A percentile compares a stretch with the other conserved stretches of the same genome.
These are phyloP conservation scores for Nyleta sp. DNA, from an alignment of 2,888 invertebrate species.

Conservation along the genomic window DNA sequence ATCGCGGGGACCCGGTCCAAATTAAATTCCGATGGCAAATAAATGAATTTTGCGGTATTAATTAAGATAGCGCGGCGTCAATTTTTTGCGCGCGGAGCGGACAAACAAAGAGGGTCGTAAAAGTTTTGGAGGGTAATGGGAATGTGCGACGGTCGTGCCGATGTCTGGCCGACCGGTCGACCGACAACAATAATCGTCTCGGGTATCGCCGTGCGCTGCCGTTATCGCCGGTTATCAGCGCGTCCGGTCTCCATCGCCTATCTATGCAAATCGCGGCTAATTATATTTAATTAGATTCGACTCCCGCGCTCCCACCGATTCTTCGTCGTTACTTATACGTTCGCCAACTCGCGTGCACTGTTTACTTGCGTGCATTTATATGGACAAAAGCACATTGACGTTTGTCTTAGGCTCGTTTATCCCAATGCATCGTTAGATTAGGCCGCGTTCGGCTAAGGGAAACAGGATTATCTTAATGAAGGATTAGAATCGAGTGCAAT, in stretches of 20 bases:
- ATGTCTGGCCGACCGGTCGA: slow-evolving; percentile 73
- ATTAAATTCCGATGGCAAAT: slow-evolving; percentile 39
- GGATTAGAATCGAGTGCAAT: slow-evolving; percentile 22
- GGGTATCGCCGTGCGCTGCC: slow-evolving; percentile 79
- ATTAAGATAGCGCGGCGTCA: slow-evolving; percentile 32
- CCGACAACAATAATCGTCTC: slow-evolving; percentile 80
- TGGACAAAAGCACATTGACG: slow-evolving; percentile 54
- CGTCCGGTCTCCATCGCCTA: slow-evolving; percentile 82
- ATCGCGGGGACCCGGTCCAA: slow-evolving; percentile 37
- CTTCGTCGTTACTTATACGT: slow-evolving; percentile 68
- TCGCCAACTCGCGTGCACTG: slow-evolving; percentile 57
- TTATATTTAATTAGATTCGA: slow-evolving; percentile 83
- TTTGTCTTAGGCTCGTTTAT: slow-evolving; percentile 49
- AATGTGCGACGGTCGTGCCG: slow-evolving; percentile 76
- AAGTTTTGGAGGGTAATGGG: slow-evolving; percentile 60
- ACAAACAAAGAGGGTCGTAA: slow-evolving; percentile 36
- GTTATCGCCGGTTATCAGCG: slow-evolving; percentile 81
- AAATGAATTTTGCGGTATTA: slow-evolving; percentile 35
- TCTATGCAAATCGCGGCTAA: slow-evolving; percentile 83
- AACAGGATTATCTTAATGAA: slow-evolving; percentile 51
- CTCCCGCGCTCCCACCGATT: slow-evolving; percentile 79
- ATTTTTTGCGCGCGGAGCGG: background rate
- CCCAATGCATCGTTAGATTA: slow-evolving; percentile 32
- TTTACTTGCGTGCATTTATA: slow-evolving; percentile 56
- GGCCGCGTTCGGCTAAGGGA: slow-evolving; percentile 13